A percentile compares a stretch with the other conserved stretches of the same genome.
These are phyloP conservation scores for Shargacucullia verbasci DNA, from an alignment of 2,888 invertebrate genomes.

Conservation along the genomic window DNA sequence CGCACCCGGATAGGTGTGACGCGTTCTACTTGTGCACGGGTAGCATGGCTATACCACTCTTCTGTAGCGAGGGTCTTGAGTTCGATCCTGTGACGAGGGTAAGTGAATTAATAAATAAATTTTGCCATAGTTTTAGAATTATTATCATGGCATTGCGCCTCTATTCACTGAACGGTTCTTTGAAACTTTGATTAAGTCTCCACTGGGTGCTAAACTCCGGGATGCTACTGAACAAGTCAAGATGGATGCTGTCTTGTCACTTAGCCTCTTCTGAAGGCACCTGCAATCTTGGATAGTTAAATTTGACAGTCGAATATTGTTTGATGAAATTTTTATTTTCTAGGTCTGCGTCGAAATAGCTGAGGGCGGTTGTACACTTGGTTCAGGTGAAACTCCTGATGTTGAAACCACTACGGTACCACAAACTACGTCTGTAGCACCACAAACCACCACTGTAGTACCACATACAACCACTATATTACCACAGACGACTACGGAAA, in stretches of 20 bases:
- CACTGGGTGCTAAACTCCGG: too few species aligned
- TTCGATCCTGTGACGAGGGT: constrained; percentile 17
- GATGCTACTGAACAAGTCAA: too few species aligned
- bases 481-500: constrained; percentile 8
- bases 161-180: too few species aligned
- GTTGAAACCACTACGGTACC: background rate
- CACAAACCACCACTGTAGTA: background rate
- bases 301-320: background rate
- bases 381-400: background rate
- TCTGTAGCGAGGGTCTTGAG: constrained; percentile 25
- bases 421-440: background rate
- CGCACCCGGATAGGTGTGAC: constrained; percentile 37
- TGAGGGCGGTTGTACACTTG: constrained; percentile 24
- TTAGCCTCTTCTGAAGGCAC: too few species aligned
- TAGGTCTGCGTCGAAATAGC: constrained; percentile 21
- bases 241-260: too few species aligned
- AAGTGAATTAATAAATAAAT: too few species aligned
- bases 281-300: too few species aligned
- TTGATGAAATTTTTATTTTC: background rate
- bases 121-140: too few species aligned
- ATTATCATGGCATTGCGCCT: too few species aligned
- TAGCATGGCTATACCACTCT: constrained; percentile 4
- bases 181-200: too few species aligned
- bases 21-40: constrained; percentile 35
- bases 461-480: constrained; percentile 4